Evolutionary conservation across 92 coral and sea anemone genomes (phyloP), one percentile per base, ranked within the genome.

Genomic region (Siderastrea radians): DNA sequence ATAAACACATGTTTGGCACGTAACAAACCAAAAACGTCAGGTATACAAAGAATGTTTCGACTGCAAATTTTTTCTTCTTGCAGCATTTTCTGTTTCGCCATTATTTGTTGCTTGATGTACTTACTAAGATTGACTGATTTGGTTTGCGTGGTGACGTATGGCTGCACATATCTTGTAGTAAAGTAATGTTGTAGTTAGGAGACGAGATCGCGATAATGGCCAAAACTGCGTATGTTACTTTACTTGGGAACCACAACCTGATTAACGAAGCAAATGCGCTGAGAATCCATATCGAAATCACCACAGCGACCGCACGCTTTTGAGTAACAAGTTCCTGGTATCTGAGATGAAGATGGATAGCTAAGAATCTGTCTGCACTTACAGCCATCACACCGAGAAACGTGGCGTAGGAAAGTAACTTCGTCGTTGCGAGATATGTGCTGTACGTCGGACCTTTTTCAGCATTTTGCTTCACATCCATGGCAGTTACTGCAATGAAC

Each of bases 331-430:
- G 63, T 38, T 74, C 78, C 48, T 50, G 64, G 43, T 74, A 74
- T 53, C 78, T 74, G 17, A 74, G 78, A 16, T 74, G 78, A 74
- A 74, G 78, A 19, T 74, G 78, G 4, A 74, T 74, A 0, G 78
- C 62, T 53, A 74, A 38, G 63, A 74, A 74, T 74, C 78, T 74
- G 62, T 74, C 78, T 3, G 59, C 62, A 10, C 61, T 53, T 53
- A 74, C 14, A 10, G 47, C 63, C 19, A 52, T 12, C 63, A 74
- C 64, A 3, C 78, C 78, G 3, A 51, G 5, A 47, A 38, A 68
- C 16, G 73, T 7, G 2, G 73, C 73, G 12, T 3, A 6, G 12
- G 73, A 46, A 68, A 68, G 45, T 9, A 68, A 51, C 44, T 68
- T 44, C 51, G 45, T 5, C 4, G 73, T 45, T 3, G 50, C 3